These are phyloP conservation scores for Clunio marinus DNA, from an alignment of 2,888 invertebrate genomes.

Conservation along the genomic window DNA sequence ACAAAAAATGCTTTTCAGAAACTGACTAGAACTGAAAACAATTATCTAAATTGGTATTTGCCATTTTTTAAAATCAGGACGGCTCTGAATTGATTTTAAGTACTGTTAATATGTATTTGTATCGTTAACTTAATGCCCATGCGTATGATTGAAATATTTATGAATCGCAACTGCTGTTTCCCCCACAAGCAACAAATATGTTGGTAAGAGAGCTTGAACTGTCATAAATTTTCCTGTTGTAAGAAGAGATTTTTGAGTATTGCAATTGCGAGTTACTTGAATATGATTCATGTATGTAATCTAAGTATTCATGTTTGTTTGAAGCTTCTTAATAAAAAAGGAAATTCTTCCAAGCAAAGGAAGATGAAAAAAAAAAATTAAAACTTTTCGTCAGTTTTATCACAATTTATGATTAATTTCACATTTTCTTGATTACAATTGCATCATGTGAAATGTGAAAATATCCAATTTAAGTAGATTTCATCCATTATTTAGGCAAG, in stretches of 20 bases:
- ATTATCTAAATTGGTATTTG: constrained; percentile 16
- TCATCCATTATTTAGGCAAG: constrained; percentile 24
- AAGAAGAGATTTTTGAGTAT: constrained; percentile 8
- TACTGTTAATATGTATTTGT: constrained; percentile 21
- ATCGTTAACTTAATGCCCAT: neutral
- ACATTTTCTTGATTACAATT: neutral
- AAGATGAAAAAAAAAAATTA: too few species aligned
- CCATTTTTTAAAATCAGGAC: constrained; percentile 27
- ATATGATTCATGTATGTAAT: neutral
- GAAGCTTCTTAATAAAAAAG: neutral
- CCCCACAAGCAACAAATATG: neutral
- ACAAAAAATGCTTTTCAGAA: constrained; percentile 25
- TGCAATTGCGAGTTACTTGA: neutral
- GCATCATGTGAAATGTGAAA: neutral
- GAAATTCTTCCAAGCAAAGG: too few species aligned
- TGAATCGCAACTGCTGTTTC: neutral
- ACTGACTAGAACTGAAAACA: constrained; percentile 37
- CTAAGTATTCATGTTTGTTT: too few species aligned
- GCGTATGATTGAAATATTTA: neutral
- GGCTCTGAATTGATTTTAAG: constrained; percentile 32
- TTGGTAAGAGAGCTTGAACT: neutral
- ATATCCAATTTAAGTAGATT: constrained; percentile 14
- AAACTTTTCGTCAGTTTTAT: neutral
- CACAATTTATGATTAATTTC: constrained; percentile 14
- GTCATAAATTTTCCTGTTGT: neutral